Evolutionary conservation across 2,888 invertebrate genomes (phyloP), one percentile per base, ranked within the genome.

Genomic region (Yponomeuta evonymella): DNA sequence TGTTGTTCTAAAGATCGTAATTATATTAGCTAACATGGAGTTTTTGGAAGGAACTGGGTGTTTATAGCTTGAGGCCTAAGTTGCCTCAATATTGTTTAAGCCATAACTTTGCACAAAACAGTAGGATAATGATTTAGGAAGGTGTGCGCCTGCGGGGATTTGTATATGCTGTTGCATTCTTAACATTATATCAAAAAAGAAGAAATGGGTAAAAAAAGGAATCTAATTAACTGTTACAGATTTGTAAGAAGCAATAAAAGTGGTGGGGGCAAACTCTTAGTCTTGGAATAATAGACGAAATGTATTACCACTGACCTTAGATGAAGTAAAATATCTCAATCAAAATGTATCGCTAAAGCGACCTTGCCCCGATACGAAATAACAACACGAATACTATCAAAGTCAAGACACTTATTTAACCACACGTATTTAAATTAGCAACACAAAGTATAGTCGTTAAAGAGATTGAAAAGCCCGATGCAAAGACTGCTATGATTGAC

Each of bases 401-500:
- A 58, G 51, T 58, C 51, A 58, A 58, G 51, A 15, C 51, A 8
- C n/a, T 23, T 63, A 33, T 30, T 15, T 6, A 12, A 33, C 29
- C 69, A 62, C 11, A 51, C 65, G 23, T 29, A 36, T 62, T 29
- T 15, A 65, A 43, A 48, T n/a, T 67, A 12, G 67, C 11, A 66
- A 66, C 66, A 66, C 66, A 67, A 29, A 29, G 11, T 65, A 71
- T 68, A 78, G 76, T 78, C 77, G 76, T 81, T 80, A 82, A 75
- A 76, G 77, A 80, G 78, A 81, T 83, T 82, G 81, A 80, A 79
- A 76, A 73, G 75, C 75, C 74, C 75, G 74, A 73, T 74, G 75
- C 73, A 74, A 77, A 75, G 73, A 71, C 75, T 73, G 23, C n/a
- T 48, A 79, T 89, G 88, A 90, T 87, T 89, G 88, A 89, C 89